These are phyloP conservation scores for Acanthochromis polyacanthus DNA, from an alignment of 2,113 vertebrate genomes.

Conservation along the genomic window DNA sequence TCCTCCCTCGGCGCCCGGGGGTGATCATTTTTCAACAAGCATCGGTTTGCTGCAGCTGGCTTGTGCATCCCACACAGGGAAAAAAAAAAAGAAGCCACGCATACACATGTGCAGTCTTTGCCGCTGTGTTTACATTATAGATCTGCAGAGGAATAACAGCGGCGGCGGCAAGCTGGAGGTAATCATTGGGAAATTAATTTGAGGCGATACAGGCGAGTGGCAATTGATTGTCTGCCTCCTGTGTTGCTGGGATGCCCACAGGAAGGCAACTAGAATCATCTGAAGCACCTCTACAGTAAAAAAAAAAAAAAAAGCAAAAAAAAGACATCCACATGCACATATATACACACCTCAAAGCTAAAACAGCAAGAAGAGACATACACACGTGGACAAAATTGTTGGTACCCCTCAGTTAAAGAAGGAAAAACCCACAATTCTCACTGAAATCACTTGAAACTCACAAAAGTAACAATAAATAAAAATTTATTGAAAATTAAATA, in stretches of 20 bases:
- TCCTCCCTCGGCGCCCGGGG: constrained; percentile 34
- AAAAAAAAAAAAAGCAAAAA: no score
- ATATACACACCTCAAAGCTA: constrained; percentile 19
- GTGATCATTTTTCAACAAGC: constrained; percentile 61
- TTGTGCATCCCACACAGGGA: constrained; percentile 9
- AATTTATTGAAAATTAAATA: no score
- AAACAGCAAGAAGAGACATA: constrained; percentile 24
- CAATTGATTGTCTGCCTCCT: constrained; percentile 64
- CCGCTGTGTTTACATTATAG: constrained; percentile 63
- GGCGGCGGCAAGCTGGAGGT: constrained; percentile 54
- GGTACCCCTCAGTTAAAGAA: no score
- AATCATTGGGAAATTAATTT: constrained; percentile 71
- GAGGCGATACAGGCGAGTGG: constrained; percentile 45
- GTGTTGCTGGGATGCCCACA: constrained; percentile 43
- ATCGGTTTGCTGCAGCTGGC: constrained; percentile 28
- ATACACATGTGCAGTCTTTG: constrained; percentile 4
- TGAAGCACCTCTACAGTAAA: constrained; percentile 32
- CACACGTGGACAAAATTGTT: no score
- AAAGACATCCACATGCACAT: constrained; percentile 21
- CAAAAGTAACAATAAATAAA: no score
- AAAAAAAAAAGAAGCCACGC: not conserved
- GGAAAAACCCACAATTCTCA: no score
- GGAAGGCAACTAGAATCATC: constrained; percentile 43
- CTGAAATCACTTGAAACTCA: no score
- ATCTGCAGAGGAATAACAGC: constrained; percentile 54